Base-by-base conservation (phyloP, 2,797 vertebrate genomes). In the Acridotheres tristis region DNA sequence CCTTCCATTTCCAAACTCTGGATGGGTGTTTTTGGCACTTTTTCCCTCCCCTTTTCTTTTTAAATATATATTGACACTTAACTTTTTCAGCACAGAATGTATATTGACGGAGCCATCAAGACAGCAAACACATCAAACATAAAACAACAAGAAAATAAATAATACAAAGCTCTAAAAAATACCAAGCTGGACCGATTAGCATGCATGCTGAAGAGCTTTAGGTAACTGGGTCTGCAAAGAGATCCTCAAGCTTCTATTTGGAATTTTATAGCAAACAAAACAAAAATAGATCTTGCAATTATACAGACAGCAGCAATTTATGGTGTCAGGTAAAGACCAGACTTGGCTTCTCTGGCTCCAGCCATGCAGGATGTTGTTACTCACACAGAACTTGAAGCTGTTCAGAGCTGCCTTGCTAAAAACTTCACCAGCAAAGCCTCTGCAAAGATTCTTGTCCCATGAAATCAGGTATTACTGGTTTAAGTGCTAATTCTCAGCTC, bases 101-200 rank as follows among this genome's bases (percentile, higher is more conserved):
- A 34, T 94, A 96, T 96, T 95, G 95, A 94, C 0, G 0, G 54
- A 96, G 84, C 89, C 89, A 96, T 96, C 91, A 87, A 91, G 89
- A 74, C 9, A 94, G 71, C 90, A 94, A 91, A 91, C 93, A 91
- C 59, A 94, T 95, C 94, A 94, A 96, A 94, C 45, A 71, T 77
- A 93, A 91, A 96, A 92, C 91, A 96, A 91, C 85, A 90, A 79
- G 74, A 54, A 88, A 93, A 95, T 34, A 55, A 72, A 72, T 55
- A 55, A 43, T 11, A 26, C 38, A 71, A 55, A 78, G 27, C 62
- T 45, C 40, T 78, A 32, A 66, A 93, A 93, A 85, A 91, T 82
- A 90, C 42, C 84, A 94, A 85, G 45, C 82, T 92, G 88, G 83
- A 40, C 71, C 66, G 71, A 54, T 34, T 61, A 84, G 63, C 42